phyloP scores from a whole-genome alignment of 2,113 vertebrate genomes.

The Misgurnus anguillicaudatus region DNA sequence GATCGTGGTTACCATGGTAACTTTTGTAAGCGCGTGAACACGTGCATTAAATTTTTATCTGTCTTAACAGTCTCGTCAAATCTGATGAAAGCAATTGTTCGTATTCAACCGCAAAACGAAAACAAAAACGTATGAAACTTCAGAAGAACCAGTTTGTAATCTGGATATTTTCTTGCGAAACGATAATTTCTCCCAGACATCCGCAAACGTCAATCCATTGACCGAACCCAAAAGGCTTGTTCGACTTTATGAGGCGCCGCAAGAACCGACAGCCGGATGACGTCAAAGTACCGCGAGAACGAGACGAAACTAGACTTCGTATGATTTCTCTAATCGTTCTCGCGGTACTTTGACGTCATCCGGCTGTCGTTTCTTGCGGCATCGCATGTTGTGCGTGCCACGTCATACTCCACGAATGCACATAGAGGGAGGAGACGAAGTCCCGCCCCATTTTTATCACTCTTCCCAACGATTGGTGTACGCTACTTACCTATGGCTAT shows the following conservation, averaged over 20 bases:
- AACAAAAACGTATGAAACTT: too few species aligned
- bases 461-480: not conserved
- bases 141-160: not conserved
- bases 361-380: too few species aligned
- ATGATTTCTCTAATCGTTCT: too few species aligned
- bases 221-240: not conserved
- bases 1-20: too few species aligned
- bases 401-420: conserved; percentile 38
- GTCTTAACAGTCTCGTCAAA: not conserved
- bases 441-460: not conserved
- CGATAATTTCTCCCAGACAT: not conserved
- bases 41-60: not conserved
- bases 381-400: not conserved
- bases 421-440: not conserved
- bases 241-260: too few species aligned
- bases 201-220: not conserved
- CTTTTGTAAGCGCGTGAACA: not conserved
- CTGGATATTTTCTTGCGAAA: not conserved
- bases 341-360: too few species aligned
- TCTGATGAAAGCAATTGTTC: not conserved
- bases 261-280: too few species aligned
- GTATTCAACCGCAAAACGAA: not conserved
- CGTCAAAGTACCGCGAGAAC: too few species aligned
- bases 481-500: not conserved
- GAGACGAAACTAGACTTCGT: too few species aligned